Base-by-base conservation (phyloP, 2,113 vertebrate species). In the Lutjanus erythropterus region DNA sequence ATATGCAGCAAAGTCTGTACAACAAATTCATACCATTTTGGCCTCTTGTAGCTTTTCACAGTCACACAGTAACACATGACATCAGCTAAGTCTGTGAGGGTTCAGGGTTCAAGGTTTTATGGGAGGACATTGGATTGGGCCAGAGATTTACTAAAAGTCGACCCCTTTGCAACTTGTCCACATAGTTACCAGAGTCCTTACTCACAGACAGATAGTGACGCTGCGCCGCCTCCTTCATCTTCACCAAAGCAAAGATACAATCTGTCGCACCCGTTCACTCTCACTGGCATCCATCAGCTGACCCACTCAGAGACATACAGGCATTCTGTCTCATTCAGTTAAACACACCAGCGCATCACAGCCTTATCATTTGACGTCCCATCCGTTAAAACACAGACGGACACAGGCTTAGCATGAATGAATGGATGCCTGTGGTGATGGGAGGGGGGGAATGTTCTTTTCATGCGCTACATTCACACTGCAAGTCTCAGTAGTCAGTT, bases 361-460 rank as follows among this genome's bases (percentile, higher is more conserved):
- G 60, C 49, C 72, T 87, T 87, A 78, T 86, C 83, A 61, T 80
- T 58, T 76, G 85, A 90, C 81, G 76, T 42, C 21, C 78, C 80
- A 86, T 90, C 84, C 56, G 27, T 87, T 86, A 62, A 77, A 27
- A 37, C 1, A 58, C 70, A 58, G 46, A 47, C 47, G 46, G 77
- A 66, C 61, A 35, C 35, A 50, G 64, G 27, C 58, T 71, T 46
- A 35, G 53, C 62, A n/a, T 46, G 49, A 72, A 68, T 27, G 33
- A 68, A 64, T 52, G 52, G 49, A 60, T 67, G 14, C 9, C n/a
- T 35, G n/a, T 58, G 35, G 21, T 9, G n/a, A 14, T 2, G 9
- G 25, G 16, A 46, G 23, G 50, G 55, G 9, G 52, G 60, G 3
- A 16, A n/a, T 75, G 37, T 37, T 16, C 41, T 58, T 80, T 70